Base-by-base conservation (phyloP, 2,888 invertebrate genomes). In the Argyresthia goedartella region DNA sequence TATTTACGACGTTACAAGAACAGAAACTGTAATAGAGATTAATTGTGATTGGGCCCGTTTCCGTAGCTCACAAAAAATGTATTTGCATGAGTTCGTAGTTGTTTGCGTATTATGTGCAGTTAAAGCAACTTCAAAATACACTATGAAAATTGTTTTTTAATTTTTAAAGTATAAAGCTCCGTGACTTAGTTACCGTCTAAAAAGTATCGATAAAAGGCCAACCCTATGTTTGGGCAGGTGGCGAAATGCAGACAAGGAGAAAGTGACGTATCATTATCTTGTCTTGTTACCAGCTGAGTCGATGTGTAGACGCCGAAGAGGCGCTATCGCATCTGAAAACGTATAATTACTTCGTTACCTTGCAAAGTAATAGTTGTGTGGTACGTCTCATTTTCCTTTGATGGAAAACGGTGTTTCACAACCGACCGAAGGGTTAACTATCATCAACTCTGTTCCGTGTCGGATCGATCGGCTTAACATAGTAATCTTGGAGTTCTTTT, bases 161-260 rank as follows among this genome's bases (percentile, higher is more conserved):
- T 25, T 25, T 25, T 25, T 25, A 25, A 25, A 25, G 2, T 4
- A 6, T 25, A 25, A 25, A 25, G 25, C 2, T 25, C 25, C 2
- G 6, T 25, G 25, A 6, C 25, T 25, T 25, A 25, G 25, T 25
- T 4, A 25, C 3, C 6, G 2, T 25, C 25, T 25, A 4, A 25
- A 25, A 25, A 2, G 6, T 25, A 25, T 25, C 39, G n/a, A 39
- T 39, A 39, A 3, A 11, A 16, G 35, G 15, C 34, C 34, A 48
- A 34, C 15, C 34, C 43, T 41, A 55, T 76, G 80, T 84, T 84
- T 84, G 80, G 84, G 86, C 85, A 85, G 85, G 86, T 86, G 86
- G 86, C 81, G 81, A 85, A 85, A 81, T 77, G 69, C 81, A 75
- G 78, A 81, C 81, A 82, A 82, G 79, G 76, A 78, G 4, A 11